phyloP scores from a whole-genome alignment of 1,140 invertebrate species.

The Fopius arisanus region DNA sequence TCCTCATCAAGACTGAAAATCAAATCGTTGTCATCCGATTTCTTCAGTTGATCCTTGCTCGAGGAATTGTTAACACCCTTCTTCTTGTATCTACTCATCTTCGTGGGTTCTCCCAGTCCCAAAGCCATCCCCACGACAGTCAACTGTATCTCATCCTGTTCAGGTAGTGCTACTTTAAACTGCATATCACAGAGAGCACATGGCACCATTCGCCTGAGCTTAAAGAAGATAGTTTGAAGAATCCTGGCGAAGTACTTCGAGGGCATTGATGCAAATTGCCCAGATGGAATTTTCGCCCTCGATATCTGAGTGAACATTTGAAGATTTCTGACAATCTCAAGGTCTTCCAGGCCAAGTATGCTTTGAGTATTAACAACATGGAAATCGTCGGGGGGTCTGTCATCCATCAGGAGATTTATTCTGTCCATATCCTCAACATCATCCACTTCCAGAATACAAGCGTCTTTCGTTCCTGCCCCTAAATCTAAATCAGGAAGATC shows the following conservation, averaged over 20 bases:
- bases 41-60: slow-evolving; percentile 59
- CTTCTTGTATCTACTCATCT: slow-evolving; percentile 57
- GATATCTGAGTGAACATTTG: slow-evolving; percentile 91
- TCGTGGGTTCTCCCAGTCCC: slow-evolving; percentile 71
- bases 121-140: slow-evolving; percentile 79
- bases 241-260: slow-evolving; percentile 74
- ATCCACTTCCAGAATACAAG: slow-evolving; percentile 86
- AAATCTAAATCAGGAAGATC: slow-evolving; percentile 80
- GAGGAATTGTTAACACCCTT: slow-evolving; percentile 49
- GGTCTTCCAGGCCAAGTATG: slow-evolving; percentile 76
- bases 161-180: slow-evolving; percentile 82
- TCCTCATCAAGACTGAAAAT: slow-evolving; percentile 80
- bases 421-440: slow-evolving; percentile 87
- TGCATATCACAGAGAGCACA: slow-evolving; percentile 82
- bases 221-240: slow-evolving; percentile 83
- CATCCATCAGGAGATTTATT: slow-evolving; percentile 80
- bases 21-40: slow-evolving; percentile 66
- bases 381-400: slow-evolving; percentile 79
- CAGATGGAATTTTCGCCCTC: slow-evolving; percentile 72
- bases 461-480: slow-evolving; percentile 81
- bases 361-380: slow-evolving; percentile 85
- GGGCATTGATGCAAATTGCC: slow-evolving; percentile 60
- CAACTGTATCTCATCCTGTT: slow-evolving; percentile 91
- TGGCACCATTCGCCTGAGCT: slow-evolving; percentile 82
- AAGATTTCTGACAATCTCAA: slow-evolving; percentile 76